Evolutionary conservation across 1,140 invertebrate genomes (phyloP), one percentile per base, ranked within the genome.

Genomic region (Idris sp.): DNA sequence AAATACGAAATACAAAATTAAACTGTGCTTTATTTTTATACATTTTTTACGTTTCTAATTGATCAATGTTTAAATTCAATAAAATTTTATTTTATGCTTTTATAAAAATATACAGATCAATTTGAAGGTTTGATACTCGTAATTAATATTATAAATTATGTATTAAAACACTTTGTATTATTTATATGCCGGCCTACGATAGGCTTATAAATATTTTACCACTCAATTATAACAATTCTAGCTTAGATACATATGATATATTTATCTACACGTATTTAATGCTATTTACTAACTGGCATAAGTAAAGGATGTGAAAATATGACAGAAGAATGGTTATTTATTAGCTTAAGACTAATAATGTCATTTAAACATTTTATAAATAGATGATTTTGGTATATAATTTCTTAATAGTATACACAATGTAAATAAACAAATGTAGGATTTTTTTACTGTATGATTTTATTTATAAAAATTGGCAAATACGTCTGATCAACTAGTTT

Each of bases 251-350:
- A 64, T 15, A 53, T 53, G 53, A 73, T 78, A 81, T 82, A 82
- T 81, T 81, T 83, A 81, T 81, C 56, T 83, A 80, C 77, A 61
- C 76, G 71, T 77, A 76, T 76, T 77, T 77, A 59, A 77, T 73
- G 77, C 79, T 83, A 85, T 81, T 84, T 84, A 85, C 81, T 82
- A 75, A 84, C 74, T 77, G 59, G 41, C 65, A 48, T 44, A 41
- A 53, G 25, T 11, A 48, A 74, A 10, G 49, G 72, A 56, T 15
- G 54, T 25, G 43, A 40, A 59, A 77, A 13, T 28, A 41, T 44
- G n/a, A 18, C 3, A 36, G 10, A 36, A 22, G 0, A 19, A 61
- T 38, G 31, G 31, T 61, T 71, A 62, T 71, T 71, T 71, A 48
- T 62, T 44, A 40, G 22, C 15, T 28, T 54, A 31, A 9, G 7